Percentiles rank a stretch among this genome's conserved stretches.
phyloP scores from a whole-genome alignment of 2,888 invertebrate species.

The Parthenolecanium corni region DNA sequence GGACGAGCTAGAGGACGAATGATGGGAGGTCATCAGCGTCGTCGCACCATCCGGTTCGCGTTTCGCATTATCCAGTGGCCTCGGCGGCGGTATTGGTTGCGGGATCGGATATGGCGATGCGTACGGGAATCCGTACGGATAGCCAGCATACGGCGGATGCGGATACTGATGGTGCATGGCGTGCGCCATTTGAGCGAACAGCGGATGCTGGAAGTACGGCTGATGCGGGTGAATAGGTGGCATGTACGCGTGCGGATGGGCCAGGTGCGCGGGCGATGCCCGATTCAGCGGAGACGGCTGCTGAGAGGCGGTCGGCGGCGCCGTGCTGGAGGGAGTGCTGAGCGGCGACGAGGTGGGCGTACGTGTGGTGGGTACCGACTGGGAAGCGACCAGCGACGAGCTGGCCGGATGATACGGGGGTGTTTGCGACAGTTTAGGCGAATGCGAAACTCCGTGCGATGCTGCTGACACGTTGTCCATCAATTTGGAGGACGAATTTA shows the following conservation, averaged over 20 bases:
- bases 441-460: constrained; percentile 33
- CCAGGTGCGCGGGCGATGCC: constrained; percentile 36
- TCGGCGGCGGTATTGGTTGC: constrained; percentile 38
- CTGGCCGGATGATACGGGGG: constrained; percentile 32
- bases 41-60: constrained; percentile 45
- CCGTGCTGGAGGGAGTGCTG: constrained; percentile 44
- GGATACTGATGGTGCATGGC: constrained; percentile 58
- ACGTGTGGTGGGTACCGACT: constrained; percentile 33
- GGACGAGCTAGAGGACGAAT: constrained; percentile 53
- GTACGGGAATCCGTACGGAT: constrained; percentile 42
- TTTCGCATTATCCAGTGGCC: constrained; percentile 33
- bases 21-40: constrained; percentile 56
- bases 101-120: constrained; percentile 42
- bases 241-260: constrained; percentile 36
- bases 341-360: constrained; percentile 33
- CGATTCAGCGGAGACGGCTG: constrained; percentile 50
- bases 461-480: constrained; percentile 30
- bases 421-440: constrained; percentile 34
- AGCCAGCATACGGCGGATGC: constrained; percentile 43
- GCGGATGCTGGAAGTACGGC: constrained; percentile 54
- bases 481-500: constrained; percentile 32
- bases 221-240: constrained; percentile 52
- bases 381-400: constrained; percentile 33
- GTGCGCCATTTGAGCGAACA: constrained; percentile 46
- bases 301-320: constrained; percentile 54